Evolutionary conservation across 2,113 vertebrate genomes (phyloP).

Genomic region (Dryoscopus gambensis): DNA sequence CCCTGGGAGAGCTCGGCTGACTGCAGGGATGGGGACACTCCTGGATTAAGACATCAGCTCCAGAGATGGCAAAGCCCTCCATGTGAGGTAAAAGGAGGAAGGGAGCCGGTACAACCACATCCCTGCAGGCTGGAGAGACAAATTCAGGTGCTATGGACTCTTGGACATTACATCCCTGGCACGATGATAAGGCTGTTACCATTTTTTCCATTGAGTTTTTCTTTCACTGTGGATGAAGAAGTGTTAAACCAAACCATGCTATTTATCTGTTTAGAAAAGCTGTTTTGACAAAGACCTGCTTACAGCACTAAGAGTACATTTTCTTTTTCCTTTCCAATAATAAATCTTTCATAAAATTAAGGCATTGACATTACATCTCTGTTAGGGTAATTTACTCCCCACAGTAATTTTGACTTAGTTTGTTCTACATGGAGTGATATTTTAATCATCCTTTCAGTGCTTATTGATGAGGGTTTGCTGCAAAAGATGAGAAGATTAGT

Average conservation of each 20-base stretch:
- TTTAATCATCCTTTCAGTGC: slow-evolving; percentile 74
- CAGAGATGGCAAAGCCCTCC: accelerated
- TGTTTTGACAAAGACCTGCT: slow-evolving; percentile 15
- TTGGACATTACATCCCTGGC: not conserved
- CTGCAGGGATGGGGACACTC: accelerated
- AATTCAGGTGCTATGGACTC: not conserved
- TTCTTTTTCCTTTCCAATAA: slow-evolving; percentile 5
- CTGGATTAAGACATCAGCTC: not conserved
- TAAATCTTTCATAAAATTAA: slow-evolving; percentile 69
- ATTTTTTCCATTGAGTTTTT: not conserved
- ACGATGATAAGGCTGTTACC: not conserved
- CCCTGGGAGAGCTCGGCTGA: accelerated
- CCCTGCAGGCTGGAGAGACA: not conserved
- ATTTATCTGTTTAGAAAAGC: slow-evolving; percentile 7
- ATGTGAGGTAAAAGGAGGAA: not conserved
- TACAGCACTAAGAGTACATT: not conserved
- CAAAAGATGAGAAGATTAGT: slow-evolving; percentile 76
- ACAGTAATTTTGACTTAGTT: slow-evolving; percentile 74
- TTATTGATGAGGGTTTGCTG: slow-evolving; percentile 75
- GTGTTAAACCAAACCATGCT: not conserved
- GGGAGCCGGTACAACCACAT: not conserved
- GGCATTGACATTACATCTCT: slow-evolving; percentile 65
- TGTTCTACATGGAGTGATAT: slow-evolving; percentile 73
- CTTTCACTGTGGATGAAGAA: not conserved
- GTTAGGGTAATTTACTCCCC: slow-evolving; percentile 73